Evolutionary conservation across 2,888 invertebrate genomes (phyloP), one percentile per base, ranked within the genome.

Genomic region (Acrobasis repandana): DNA sequence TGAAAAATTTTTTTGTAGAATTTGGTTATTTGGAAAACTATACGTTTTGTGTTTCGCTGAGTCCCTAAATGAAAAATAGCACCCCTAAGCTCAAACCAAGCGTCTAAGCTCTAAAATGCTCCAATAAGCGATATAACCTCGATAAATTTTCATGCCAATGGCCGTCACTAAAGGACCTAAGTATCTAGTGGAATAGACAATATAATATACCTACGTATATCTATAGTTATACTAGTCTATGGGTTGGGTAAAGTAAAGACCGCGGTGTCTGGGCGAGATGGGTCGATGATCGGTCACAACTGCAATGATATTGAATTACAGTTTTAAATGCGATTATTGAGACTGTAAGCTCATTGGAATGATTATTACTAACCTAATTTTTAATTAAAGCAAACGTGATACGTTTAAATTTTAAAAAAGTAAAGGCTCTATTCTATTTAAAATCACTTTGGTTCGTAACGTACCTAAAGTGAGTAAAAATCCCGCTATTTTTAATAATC

Each of bases 111-210:
- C 4, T 43, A 14, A 10, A 38, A n/a, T 43, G 51, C 51, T 6
- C 20, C 38, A 38, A 62, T 61, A 49, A 63, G 20, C 46, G 34
- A 61, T 58, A 49, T 46, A 46, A 43, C 47, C 20, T 34, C 49
- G 16, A 49, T 64, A 64, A 61, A 63, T 59, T 59, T 52, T 43
- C 46, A 64, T 60, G 54, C 46, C 50, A 62, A 61, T 36, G 60
- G 57, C 49, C 49, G 54, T 49, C 47, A 51, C 46, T 6, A 9
- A 43, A 43, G 43, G 9, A 38, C n/a, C 33, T 20, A 50, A 14
- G 28, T 28, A 9, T 34, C 34, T 51, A 34, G 28, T 28, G 28
- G 48, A 18, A 34, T n/a, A 50, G 50, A 51, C 14, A 51, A 28
- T 28, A 33, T n/a, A 51, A 15, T n/a, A n/a, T 50, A 50, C 16